Base-by-base conservation (phyloP, 2,797 vertebrate species). In the Cyprinodon diabolis region DNA sequence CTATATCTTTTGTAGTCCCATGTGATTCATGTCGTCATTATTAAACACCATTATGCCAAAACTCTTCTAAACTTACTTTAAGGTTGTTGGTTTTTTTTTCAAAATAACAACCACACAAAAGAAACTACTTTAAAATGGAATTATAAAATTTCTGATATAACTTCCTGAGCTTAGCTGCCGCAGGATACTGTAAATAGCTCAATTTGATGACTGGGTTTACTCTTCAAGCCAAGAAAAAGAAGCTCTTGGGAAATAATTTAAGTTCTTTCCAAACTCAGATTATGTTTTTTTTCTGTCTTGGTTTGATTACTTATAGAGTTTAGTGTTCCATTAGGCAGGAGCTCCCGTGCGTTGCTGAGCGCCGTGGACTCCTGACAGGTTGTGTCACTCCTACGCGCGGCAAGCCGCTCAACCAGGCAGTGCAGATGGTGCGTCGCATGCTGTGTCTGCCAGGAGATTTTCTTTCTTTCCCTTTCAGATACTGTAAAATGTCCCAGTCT, bases 331-430 rank as follows among this genome's bases (percentile, higher is more conserved):
- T 71, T 80, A 85, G 67, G 66, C 76, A 35, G 60, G 65, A 66
- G 70, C 14, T 48, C 70, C 60, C 9, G 55, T 66, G 48, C 72
- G 84, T 79, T 54, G n/a, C 71, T 35, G 70, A 82, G 92, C 78
- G 69, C 75, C 37, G 65, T 45, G 56, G 84, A 84, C 80, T 76
- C 63, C 75, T 89, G 90, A 88, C 89, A 91, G 92, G 84, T 85
- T 91, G 87, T 63, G 90, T 88, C 87, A 89, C 91, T 87, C 92
- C 92, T 76, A 90, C 91, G 71, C 71, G 4, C 72, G 51, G 77
- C 82, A 51, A 77, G 78, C 77, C 62, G 70, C 80, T 87, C 85
- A 54, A 58, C 71, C 75, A 51, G 77, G 79, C 69, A 17, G 79
- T 81, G 80, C 90, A 91, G 90, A 92, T 91, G 91, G 88, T 68